Evolutionary conservation across 2,888 invertebrate species (phyloP).

Genomic region (Linnaemya vulpina): DNA sequence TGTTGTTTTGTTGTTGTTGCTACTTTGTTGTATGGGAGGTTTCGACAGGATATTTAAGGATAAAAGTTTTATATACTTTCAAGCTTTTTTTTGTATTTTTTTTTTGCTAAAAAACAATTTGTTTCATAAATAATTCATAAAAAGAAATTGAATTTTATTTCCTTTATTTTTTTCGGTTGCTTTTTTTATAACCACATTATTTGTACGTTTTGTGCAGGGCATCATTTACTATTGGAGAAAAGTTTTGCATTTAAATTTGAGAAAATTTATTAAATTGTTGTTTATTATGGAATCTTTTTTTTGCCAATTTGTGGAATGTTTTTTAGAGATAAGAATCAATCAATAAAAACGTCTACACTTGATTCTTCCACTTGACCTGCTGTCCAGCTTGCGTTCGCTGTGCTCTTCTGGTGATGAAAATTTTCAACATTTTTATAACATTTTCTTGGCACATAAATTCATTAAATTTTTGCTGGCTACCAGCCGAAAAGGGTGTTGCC

Average conservation of each 20-base stretch:
- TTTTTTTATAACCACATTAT: background rate
- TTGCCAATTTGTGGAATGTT: background rate
- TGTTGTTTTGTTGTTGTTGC: too few relatives aligned
- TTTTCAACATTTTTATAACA: constrained; percentile 38
- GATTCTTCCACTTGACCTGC: background rate
- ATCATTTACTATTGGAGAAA: constrained; percentile 20
- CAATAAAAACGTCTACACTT: constrained; percentile 57
- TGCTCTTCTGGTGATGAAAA: constrained; percentile 42
- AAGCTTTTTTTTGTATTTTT: constrained; percentile 40
- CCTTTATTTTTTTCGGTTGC: too few relatives aligned
- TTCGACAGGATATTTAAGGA: constrained; percentile 74
- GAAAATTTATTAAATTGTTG: background rate
- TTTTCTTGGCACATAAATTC: constrained; percentile 49
- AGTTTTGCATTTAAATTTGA: background rate
- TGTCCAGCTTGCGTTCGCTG: constrained; percentile 19
- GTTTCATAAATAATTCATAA: constrained; percentile 71
- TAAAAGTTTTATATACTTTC: constrained; percentile 71
- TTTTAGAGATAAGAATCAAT: constrained; percentile 42
- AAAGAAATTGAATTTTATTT: constrained; percentile 67
- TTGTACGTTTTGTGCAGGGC: background rate
- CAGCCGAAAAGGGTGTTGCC: constrained; percentile 36
- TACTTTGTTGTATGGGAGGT: too few relatives aligned
- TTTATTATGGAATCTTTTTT: background rate
- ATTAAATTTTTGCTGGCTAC: constrained; percentile 19
- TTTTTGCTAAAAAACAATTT: constrained; percentile 71